phyloP scores from a whole-genome alignment of 2,113 vertebrate species.

The Grammomys dolichurus region DNA sequence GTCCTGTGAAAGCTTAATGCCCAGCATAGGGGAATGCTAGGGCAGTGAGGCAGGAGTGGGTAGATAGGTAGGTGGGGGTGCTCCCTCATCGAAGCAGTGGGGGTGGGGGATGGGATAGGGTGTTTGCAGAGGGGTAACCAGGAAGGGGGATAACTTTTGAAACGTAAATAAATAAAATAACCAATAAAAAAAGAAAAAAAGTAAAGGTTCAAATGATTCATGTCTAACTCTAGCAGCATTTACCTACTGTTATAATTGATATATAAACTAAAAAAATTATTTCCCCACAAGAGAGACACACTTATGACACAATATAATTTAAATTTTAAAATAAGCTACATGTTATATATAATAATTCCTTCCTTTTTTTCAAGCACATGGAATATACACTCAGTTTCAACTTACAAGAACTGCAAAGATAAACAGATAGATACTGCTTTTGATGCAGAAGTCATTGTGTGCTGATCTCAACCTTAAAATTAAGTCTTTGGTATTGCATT shows the following conservation, averaged over 20 bases:
- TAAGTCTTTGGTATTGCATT: neutral
- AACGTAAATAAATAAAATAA: too few species aligned
- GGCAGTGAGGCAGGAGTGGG: too few species aligned
- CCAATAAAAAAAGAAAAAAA: too few species aligned
- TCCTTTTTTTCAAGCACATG: neutral
- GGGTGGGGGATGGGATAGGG: too few species aligned
- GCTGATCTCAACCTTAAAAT: neutral
- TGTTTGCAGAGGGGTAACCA: too few species aligned
- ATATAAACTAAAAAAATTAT: neutral
- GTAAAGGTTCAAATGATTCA: neutral
- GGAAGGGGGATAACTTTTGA: too few species aligned
- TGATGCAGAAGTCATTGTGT: neutral
- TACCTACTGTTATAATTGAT: neutral
- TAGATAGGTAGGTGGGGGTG: too few species aligned
- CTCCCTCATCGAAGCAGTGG: too few species aligned
- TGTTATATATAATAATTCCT: neutral
- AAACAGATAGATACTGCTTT: neutral
- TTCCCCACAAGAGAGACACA: neutral
- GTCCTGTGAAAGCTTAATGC: too few species aligned
- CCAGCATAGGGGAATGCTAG: too few species aligned
- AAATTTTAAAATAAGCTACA: neutral
- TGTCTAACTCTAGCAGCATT: neutral
- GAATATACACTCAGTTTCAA: neutral
- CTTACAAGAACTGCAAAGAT: neutral
- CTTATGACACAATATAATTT: neutral